A percentile compares a stretch with the other conserved stretches of the same genome.
Conservation (phyloP, 2,888 invertebrate species). For the Prosopocoilus inquinatus region DNA sequence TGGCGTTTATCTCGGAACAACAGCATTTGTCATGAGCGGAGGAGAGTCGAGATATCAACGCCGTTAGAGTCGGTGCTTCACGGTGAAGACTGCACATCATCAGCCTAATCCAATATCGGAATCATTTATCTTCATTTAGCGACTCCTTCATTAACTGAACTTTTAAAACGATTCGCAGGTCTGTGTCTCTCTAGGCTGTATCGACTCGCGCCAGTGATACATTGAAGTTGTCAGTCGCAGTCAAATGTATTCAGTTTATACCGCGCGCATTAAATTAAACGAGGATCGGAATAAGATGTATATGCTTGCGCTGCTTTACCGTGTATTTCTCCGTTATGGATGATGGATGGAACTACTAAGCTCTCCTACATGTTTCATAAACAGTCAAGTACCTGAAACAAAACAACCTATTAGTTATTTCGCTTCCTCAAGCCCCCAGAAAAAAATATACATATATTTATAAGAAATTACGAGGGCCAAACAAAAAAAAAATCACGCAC, state of each 20-base stretch:
- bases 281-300: slow-evolving; percentile 44
- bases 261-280: slow-evolving; percentile 44
- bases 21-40: slow-evolving; percentile 8
- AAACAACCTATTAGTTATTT: slow-evolving; percentile 13
- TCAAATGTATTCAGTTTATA: slow-evolving; percentile 47
- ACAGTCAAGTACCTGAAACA: slow-evolving; percentile 28
- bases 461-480: too few species aligned
- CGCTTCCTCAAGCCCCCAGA: background rate
- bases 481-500: too few species aligned
- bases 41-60: slow-evolving; percentile 16
- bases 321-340: slow-evolving; percentile 31
- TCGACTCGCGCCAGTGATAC: slow-evolving; percentile 40
- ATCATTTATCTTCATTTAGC: slow-evolving; percentile 55
- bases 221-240: slow-evolving; percentile 46
- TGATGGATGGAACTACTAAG: slow-evolving; percentile 39
- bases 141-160: slow-evolving; percentile 52
- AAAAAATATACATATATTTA: too few species aligned
- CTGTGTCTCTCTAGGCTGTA: slow-evolving; percentile 38
- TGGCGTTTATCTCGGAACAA: slow-evolving; percentile 1
- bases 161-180: slow-evolving; percentile 49
- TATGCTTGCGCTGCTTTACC: slow-evolving; percentile 35
- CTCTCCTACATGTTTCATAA: slow-evolving; percentile 14
- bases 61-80: slow-evolving; percentile 5
- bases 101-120: slow-evolving; percentile 53
- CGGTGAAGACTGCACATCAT: slow-evolving; percentile 36